Evolutionary conservation across 2,797 vertebrate genomes (phyloP), one percentile per base, ranked within the genome.

Genomic region (Gadopsis bispinosus): DNA sequence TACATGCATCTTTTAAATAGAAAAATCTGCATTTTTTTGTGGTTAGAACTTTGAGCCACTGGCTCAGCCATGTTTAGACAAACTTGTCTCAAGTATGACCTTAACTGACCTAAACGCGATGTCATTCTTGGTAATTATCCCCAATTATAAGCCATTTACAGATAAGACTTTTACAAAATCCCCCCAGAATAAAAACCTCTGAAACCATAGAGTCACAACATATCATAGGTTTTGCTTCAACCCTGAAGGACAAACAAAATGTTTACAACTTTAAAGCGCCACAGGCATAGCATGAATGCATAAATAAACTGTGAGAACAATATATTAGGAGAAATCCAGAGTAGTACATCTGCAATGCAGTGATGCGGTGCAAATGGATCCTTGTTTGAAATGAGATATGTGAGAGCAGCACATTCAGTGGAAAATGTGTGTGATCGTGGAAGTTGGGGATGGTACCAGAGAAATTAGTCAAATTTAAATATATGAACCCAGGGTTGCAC

Each of bases 301-400:
- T 73, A 65, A 62, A 79, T 67, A 55, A 41, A 14, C 62, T 26
- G 3, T 62, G 11, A 69, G 51, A 75, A 69, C 54, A 81, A 72
- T 60, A 51, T 48, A 69, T 50, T 45, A 45, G 26, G 55, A 70
- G 50, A 58, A 72, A 61, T 53, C 22, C 17, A 61, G 65, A 79
- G 50, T 43, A 31, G 31, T 33, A 13, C 12, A 67, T 77, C 55
- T 74, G 80, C 71, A 72, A 35, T 53, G 51, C 75, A 83, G 61
- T 20, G 72, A 67, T 56, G 77, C 43, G 2, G 13, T 43, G 41
- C 20, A 60, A 83, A 73, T 53, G 48, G 35, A 39, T 58, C 51
- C 60, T 71, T 4, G 5, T 71, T 77, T 69, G n/a, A 58, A 65
- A 78, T 76, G 65, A 67, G 41, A 69, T 66, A 80, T 51, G 37